Evolutionary conservation across 2,113 vertebrate species (phyloP).

Genomic region (Notiomystis cincta): DNA sequence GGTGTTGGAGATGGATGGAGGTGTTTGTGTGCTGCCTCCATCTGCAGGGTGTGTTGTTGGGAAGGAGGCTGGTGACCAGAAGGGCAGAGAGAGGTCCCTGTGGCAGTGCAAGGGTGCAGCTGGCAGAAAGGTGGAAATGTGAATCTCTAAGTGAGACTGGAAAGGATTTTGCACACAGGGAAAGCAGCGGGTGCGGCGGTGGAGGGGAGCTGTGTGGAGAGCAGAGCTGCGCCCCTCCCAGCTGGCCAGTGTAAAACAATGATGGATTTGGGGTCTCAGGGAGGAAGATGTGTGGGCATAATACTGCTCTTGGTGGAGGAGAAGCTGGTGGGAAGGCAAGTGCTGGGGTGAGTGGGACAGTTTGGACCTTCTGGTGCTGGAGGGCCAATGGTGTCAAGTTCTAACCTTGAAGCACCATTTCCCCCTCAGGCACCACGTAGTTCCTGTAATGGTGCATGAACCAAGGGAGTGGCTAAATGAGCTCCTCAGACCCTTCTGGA

Average conservation of each 20-base stretch:
- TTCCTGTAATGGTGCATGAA: background rate
- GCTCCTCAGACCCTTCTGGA: background rate
- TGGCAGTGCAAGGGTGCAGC: background rate
- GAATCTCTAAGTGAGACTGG: background rate
- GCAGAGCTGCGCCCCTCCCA: background rate
- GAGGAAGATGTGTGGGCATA: background rate
- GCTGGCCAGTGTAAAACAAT: background rate
- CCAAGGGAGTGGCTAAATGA: background rate
- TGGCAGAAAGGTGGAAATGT: background rate
- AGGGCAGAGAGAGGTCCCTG: background rate
- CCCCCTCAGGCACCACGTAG: background rate
- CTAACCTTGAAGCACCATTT: background rate
- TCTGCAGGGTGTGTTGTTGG: background rate
- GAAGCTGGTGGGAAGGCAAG: background rate
- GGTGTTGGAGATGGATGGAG: background rate
- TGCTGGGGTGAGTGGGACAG: background rate
- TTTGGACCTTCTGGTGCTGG: background rate
- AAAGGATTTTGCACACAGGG: background rate
- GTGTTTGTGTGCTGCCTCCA: background rate
- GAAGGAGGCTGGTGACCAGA: background rate
- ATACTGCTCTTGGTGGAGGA: background rate
- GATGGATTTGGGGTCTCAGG: background rate
- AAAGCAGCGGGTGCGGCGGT: fast-evolving
- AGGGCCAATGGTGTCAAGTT: background rate
- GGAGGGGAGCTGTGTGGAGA: background rate